phyloP scores from a whole-genome alignment of 2,888 invertebrate species.

The Eremobia ochroleuca region DNA sequence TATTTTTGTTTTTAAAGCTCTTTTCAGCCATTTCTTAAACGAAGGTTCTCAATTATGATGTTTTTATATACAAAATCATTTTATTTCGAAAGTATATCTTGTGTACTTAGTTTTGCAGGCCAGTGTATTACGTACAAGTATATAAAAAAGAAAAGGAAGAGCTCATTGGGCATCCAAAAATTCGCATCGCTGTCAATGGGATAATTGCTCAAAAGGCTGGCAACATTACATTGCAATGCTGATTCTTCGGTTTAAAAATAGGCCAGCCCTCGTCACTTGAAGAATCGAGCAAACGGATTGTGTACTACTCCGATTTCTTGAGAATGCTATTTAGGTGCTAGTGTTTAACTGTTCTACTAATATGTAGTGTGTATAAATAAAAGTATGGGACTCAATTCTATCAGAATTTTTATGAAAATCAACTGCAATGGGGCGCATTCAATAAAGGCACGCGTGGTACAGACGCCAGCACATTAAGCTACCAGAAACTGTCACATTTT shows the following conservation, averaged over 20 bases:
- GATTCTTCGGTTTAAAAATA: neutral
- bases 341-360: neutral
- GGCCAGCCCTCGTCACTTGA: neutral
- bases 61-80: no score
- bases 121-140: neutral
- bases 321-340: neutral
- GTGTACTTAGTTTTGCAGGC: no score
- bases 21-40: no score
- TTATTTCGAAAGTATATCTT: no score
- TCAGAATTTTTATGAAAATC: neutral
- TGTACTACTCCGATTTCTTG: neutral
- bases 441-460: no score
- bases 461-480: no score
- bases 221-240: neutral
- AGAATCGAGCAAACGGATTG: neutral
- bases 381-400: no score
- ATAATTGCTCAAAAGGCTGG: neutral
- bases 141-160: neutral
- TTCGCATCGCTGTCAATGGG: neutral
- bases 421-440: neutral
- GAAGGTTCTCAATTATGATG: no score
- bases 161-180: neutral
- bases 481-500: no score
- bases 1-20: no score
- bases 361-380: no score